Evolutionary conservation across 2,797 vertebrate species (phyloP).

Genomic region (Pangasius djambal): DNA sequence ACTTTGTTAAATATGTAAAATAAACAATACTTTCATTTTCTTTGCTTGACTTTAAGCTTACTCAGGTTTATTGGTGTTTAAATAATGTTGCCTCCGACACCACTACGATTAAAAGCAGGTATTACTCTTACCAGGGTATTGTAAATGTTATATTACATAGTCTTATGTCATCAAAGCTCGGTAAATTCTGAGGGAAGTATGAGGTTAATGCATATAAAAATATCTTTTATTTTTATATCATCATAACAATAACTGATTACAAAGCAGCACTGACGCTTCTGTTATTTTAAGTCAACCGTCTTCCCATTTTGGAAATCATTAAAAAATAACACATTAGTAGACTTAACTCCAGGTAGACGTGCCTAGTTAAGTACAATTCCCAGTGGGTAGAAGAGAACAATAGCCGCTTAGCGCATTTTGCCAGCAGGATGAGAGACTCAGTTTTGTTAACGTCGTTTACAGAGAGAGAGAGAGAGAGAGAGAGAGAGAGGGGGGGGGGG

Average conservation of each 20-base stretch:
- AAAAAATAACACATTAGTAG: background rate
- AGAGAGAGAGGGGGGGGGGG: background rate
- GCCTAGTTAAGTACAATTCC: conserved; percentile 57
- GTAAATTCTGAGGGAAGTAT: background rate
- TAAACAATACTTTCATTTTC: background rate
- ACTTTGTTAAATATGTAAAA: background rate
- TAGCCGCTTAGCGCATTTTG: conserved; percentile 75
- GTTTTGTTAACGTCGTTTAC: conserved; percentile 81
- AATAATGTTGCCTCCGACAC: background rate
- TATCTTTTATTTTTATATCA: background rate
- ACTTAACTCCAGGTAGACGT: conserved; percentile 7
- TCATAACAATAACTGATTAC: background rate
- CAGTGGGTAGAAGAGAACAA: conserved; percentile 76
- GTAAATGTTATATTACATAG: background rate
- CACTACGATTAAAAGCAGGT: background rate
- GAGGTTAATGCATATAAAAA: background rate
- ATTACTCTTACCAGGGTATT: background rate
- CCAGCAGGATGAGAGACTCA: conserved; percentile 71
- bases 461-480: background rate
- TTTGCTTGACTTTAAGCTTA: background rate
- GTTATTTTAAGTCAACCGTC: background rate
- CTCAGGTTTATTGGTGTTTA: background rate
- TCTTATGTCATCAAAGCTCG: background rate
- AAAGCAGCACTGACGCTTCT: background rate
- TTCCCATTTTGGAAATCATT: background rate